Conservation (phyloP, 2,113 vertebrate genomes). For the Myiopsitta monachus region DNA sequence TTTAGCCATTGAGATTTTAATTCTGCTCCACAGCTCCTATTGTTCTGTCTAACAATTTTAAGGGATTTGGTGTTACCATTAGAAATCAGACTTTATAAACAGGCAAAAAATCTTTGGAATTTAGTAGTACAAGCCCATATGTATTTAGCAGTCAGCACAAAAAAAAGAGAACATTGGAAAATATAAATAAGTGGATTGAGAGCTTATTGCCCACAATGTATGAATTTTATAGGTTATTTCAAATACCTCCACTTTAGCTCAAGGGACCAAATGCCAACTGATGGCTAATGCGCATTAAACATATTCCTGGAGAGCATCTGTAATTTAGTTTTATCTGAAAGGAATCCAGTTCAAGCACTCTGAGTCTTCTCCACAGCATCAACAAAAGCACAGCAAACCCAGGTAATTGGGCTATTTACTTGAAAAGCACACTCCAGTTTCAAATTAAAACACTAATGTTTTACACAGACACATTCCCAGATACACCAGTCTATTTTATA, state of each 20-base stretch:
- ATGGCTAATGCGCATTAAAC: background rate
- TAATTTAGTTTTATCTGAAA: background rate
- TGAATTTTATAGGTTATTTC: background rate
- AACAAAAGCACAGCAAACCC: background rate
- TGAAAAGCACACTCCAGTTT: background rate
- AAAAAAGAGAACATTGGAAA: background rate
- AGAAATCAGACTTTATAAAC: background rate
- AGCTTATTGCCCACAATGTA: background rate
- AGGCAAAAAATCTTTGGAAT: background rate
- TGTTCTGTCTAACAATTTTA: background rate
- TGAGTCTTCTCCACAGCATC: background rate
- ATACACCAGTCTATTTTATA: background rate
- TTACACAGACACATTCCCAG: background rate
- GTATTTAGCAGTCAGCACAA: background rate
- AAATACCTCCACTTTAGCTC: background rate
- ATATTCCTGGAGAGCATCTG: background rate
- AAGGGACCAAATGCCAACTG: background rate
- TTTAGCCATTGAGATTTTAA: background rate
- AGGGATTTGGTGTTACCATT: background rate
- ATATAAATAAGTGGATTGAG: background rate
- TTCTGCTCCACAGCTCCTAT: background rate
- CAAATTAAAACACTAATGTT: background rate
- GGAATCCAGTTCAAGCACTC: background rate
- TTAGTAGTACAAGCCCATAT: background rate
- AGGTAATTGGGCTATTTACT: background rate